Conservation (phyloP, 1,140 invertebrate genomes). For the Drosophila malerkotliana region DNA sequence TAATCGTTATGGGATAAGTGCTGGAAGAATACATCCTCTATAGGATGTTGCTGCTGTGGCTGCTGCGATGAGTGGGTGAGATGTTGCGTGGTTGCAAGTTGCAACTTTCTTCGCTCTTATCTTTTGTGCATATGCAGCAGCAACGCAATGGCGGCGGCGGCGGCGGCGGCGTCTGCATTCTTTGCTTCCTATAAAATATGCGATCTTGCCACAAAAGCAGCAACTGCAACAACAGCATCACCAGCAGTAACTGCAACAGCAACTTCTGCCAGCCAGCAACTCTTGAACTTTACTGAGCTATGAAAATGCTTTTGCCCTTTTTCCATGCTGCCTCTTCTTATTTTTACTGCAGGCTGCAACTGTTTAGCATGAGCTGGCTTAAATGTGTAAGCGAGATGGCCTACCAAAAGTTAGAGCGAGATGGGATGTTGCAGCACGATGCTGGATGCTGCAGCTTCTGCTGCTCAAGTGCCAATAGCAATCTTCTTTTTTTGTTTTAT, state of each 20-base stretch:
- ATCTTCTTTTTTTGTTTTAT: conserved; percentile 57
- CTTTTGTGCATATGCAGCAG: conserved; percentile 76
- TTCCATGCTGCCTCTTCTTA: conserved; percentile 38
- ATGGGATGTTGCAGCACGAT: conserved; percentile 65
- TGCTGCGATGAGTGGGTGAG: conserved; percentile 62
- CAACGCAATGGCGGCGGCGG: conserved; percentile 47
- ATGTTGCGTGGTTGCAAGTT: conserved; percentile 62
- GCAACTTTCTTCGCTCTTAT: conserved; percentile 78
- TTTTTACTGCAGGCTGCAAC: conserved; percentile 50
- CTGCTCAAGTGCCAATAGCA: conserved; percentile 78
- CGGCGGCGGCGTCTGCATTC: conserved; percentile 63
- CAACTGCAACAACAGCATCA: conserved; percentile 25
- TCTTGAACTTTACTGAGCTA: conserved; percentile 77
- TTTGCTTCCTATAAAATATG: conserved; percentile 73
- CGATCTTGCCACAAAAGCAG: conserved; percentile 53
- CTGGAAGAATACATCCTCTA: conserved; percentile 18
- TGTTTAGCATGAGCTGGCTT: conserved; percentile 64
- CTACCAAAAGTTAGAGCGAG: background rate
- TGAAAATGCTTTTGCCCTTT: conserved; percentile 75
- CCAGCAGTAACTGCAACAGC: conserved; percentile 32
- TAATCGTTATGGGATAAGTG: conserved; percentile 51
- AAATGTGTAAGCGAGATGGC: conserved; percentile 40
- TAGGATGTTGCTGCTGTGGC: conserved; percentile 45
- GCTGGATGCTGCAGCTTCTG: conserved; percentile 55
- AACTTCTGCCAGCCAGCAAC: conserved; percentile 52